Evolutionary conservation across 2,888 invertebrate genomes (phyloP).

Genomic region (Drosophila neotestacea): DNA sequence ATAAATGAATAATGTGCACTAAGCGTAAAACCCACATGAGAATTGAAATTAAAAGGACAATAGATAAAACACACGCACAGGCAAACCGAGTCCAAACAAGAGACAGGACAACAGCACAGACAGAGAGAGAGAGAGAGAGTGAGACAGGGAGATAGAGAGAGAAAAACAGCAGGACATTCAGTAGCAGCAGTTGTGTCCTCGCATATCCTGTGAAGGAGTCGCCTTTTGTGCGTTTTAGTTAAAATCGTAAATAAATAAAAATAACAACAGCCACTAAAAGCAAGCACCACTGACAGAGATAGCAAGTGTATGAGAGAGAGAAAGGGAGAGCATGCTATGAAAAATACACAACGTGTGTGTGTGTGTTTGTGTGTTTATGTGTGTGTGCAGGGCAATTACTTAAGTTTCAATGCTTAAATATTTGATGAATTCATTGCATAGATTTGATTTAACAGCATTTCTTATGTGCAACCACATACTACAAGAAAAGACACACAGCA

Average conservation of each 20-base stretch:
- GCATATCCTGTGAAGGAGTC: slow-evolving; percentile 39
- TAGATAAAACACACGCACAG: slow-evolving; percentile 72
- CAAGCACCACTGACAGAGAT: not conserved
- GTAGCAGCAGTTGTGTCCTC: slow-evolving; percentile 32
- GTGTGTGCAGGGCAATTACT: slow-evolving; percentile 54
- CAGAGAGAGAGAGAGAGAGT: not conserved
- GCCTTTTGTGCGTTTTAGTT: slow-evolving; percentile 40
- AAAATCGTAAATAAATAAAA: slow-evolving; percentile 67
- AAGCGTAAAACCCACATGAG: slow-evolving; percentile 77
- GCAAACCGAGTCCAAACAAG: slow-evolving; percentile 18
- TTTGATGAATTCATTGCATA: slow-evolving; percentile 52
- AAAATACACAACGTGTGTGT: slow-evolving; percentile 27
- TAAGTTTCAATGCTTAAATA: slow-evolving; percentile 57
- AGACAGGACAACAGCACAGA: slow-evolving; percentile 1
- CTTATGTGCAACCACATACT: not conserved
- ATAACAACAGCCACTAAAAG: slow-evolving; percentile 52
- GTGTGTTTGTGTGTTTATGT: slow-evolving; percentile 22
- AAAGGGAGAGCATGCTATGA: slow-evolving; percentile 16
- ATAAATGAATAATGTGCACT: slow-evolving; percentile 78
- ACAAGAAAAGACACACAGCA: slow-evolving; percentile 1
- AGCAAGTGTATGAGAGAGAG: not conserved
- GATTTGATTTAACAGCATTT: slow-evolving; percentile 45
- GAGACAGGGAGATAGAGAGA: not conserved
- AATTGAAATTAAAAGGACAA: slow-evolving; percentile 78
- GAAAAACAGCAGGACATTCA: not conserved